Evolutionary conservation across 2,113 vertebrate species (phyloP).

Genomic region (Patagioenas fasciata): DNA sequence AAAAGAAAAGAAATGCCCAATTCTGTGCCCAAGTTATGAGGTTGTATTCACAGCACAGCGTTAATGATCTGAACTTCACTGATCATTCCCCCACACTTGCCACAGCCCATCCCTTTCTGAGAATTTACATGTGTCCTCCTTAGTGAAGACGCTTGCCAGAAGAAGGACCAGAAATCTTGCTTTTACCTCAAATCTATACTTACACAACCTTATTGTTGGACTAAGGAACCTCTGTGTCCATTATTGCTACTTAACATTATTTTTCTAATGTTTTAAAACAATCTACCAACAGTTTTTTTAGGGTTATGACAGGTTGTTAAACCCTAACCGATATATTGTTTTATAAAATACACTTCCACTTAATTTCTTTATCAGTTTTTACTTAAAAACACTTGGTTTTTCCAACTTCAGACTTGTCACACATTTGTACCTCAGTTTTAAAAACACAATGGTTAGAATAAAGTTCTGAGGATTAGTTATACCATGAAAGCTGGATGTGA

Average conservation of each 20-base stretch:
- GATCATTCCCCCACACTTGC: background rate
- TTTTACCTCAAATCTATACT: background rate
- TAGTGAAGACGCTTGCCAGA: background rate
- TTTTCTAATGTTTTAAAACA: background rate
- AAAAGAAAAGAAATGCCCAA: background rate
- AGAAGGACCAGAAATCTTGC: background rate
- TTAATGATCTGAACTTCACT: background rate
- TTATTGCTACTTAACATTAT: background rate
- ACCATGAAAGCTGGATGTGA: background rate
- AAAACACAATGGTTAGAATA: background rate
- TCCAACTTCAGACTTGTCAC: background rate
- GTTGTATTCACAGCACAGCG: background rate
- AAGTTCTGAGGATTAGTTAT: background rate
- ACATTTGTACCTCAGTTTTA: background rate
- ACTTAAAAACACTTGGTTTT: background rate
- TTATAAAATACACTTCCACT: background rate
- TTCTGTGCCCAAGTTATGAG: background rate
- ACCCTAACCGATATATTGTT: background rate
- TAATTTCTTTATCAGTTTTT: background rate
- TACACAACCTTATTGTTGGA: background rate
- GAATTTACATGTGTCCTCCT: background rate
- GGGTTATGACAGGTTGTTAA: background rate
- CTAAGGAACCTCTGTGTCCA: background rate
- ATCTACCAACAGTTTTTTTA: background rate
- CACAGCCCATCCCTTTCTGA: background rate